Evolutionary conservation across 30 jellyfish, hydroid and myxozoan species (phyloP), one percentile per base, ranked within the genome.

Genomic region (Pseudorhiza aurosa): DNA sequence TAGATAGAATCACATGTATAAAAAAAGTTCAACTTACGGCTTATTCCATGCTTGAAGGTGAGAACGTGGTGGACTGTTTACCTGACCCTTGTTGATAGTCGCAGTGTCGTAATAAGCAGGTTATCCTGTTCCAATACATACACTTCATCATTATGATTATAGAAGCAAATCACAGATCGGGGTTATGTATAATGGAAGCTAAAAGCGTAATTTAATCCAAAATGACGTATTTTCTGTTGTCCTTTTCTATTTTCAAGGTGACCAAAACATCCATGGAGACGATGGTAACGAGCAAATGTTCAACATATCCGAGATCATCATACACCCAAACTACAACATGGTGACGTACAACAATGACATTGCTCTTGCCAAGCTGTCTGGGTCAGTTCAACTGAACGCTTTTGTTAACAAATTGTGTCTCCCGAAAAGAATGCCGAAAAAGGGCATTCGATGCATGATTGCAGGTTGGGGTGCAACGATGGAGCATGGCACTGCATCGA

Each of bases 391-490:
- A 9, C 76, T 90, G 25, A 67, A 57, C 50, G 78, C 36, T 11
- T 90, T 44, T 33, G 94, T 83, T 37, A 83, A 83, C 49, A 75
- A 89, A 44, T 65, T 90, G 18, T 82, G 96, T 57, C 79, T 90
- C 17, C 97, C 97, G 32, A 32, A 67, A 0, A 49, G 24, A 14
- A 21, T 29, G 58, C 86, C 81, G 4, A 26, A 22, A 11, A 58
- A 85, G 3, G 94, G 96, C 17, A 58, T 55, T 31, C 37, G 85
- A 72, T 90, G 97, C 58, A 33, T 58, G 29, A 62, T 83, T 1
- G 90, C 97, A 1, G 97, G 97, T 3, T 90, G 97, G 97, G 97
- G 97, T 0, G 79, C 88, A 6, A 84, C 89, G n/a, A 68, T 42
- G 53, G 88, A 69, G 79, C 81, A 83, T 33, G 82, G 87, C 28